Evolutionary conservation across 2,888 invertebrate species (phyloP), one percentile per base, ranked within the genome.

Genomic region (Drosophila subquinaria): DNA sequence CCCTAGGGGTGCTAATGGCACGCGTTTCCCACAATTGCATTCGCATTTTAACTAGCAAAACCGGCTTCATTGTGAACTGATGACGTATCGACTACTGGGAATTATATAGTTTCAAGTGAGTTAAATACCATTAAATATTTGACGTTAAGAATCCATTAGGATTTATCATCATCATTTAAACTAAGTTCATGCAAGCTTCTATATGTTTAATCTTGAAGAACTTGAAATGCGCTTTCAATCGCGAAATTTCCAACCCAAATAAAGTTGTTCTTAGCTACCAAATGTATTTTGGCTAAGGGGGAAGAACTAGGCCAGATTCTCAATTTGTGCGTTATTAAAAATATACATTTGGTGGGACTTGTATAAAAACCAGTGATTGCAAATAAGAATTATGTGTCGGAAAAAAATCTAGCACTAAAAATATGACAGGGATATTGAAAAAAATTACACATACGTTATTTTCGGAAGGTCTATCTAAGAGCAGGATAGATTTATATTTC

Each of bases 1-100:
- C 33, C 33, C n/a, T 55, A 33, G n/a, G 15, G 20, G 27, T 11
- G 13, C 35, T 35, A 45, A 13, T 42, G 53, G 64, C 73, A 73
- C 69, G 64, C 72, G 47, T 62, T 73, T 65, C 53, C 61, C 61
- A 68, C 8, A 33, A 15, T 8, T 57, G 30, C 45, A 51, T 11
- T 65, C 17, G 30, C 30, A 13, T 65, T 38, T 9, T 4, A 27
- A 30, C 56, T 47, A 53, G 15, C 36, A 55, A 50, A 69, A 86
- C 83, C 81, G 79, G 83, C 83, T 83, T 56, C 30, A 59, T 15
- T 42, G 23, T n/a, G 6, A 8, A 52, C 40, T 47, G 15, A 42
- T 61, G 51, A 68, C 56, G 61, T 57, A 9, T 42, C 9, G 15
- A 50, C 42, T 35, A 8, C 40, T 59, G 84, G 84, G 74, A 77